Evolutionary conservation across 2,888 invertebrate species (phyloP).

Genomic region (Polymixis lichenea): DNA sequence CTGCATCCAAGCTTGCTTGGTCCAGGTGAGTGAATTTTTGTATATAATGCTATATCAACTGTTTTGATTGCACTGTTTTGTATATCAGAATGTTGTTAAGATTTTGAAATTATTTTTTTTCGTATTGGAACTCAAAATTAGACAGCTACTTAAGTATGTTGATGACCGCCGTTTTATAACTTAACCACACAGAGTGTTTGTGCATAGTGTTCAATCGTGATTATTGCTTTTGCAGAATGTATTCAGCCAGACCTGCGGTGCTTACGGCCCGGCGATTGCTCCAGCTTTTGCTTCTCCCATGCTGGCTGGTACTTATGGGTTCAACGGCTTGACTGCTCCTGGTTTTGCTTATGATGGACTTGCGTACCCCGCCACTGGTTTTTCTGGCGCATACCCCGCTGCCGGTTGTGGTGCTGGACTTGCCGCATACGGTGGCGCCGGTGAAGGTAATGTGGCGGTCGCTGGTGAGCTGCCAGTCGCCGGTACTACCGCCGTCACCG

Average conservation of each 20-base stretch:
- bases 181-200: too few species aligned
- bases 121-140: too few species aligned
- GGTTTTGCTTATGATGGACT: background rate
- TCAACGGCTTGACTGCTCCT: too few species aligned
- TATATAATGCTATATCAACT: too few species aligned
- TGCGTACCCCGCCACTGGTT: background rate
- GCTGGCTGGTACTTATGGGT: too few species aligned
- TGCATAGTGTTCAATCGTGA: background rate
- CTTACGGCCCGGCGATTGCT: constrained; percentile 10
- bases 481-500: constrained; percentile 69
- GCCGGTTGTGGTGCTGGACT: constrained; percentile 1
- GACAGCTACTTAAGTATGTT: too few species aligned
- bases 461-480: constrained; percentile 63
- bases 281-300: background rate
- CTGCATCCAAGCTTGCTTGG: constrained; percentile 59
- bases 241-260: background rate
- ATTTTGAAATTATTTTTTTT: too few species aligned
- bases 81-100: too few species aligned
- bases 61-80: too few species aligned
- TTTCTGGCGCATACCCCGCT: background rate
- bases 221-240: background rate
- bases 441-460: constrained; percentile 58
- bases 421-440: constrained; percentile 49
- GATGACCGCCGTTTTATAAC: too few species aligned
- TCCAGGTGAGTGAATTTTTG: constrained; percentile 44